Evolutionary conservation across 2,113 vertebrate genomes (phyloP).

Genomic region (Bungarus multicinctus): DNA sequence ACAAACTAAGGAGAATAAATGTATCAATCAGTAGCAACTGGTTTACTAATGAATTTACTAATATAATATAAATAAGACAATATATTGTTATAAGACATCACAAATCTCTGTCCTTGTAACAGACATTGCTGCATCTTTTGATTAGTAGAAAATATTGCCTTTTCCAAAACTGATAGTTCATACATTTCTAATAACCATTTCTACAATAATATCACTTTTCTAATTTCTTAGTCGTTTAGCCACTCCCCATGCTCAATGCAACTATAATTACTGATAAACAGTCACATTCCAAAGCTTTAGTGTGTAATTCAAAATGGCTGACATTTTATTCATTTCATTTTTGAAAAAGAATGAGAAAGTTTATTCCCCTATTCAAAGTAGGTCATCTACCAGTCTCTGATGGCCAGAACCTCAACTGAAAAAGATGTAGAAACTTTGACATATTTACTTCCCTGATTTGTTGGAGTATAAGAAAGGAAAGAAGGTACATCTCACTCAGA

Average conservation of each 20-base stretch:
- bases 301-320: background rate
- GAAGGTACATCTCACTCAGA: background rate
- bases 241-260: background rate
- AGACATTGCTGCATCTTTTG: background rate
- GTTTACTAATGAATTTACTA: background rate
- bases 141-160: background rate
- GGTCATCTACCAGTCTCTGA: background rate
- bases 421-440: background rate
- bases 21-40: background rate
- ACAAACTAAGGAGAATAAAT: background rate
- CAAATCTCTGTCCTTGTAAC: background rate
- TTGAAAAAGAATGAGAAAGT: background rate
- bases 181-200: background rate
- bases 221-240: background rate
- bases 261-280: background rate
- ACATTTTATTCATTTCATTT: background rate
- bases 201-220: background rate
- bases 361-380: background rate
- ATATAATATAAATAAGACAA: background rate
- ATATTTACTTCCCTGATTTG: background rate
- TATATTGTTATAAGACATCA: background rate
- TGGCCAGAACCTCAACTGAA: background rate
- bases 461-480: background rate
- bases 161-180: background rate
- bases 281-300: background rate